Base-by-base conservation (phyloP, 2,888 invertebrate genomes). In the Incurvaria masculella region DNA sequence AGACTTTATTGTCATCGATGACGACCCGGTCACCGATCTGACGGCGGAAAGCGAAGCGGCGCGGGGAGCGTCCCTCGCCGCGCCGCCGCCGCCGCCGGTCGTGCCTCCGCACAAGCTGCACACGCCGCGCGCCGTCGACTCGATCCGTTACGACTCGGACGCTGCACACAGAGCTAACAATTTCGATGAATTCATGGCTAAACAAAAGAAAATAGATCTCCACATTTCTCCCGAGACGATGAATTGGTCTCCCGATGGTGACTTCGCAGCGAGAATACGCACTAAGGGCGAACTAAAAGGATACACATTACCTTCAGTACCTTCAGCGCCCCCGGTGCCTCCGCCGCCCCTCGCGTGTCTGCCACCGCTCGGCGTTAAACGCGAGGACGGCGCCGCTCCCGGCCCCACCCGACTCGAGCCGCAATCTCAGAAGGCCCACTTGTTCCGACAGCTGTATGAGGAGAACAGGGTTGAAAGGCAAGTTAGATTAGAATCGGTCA, bases 281-380 rank as follows among this genome's bases (percentile, higher is more conserved):
- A 94, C 93, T 3, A 93, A 93, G 72, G 93, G 90, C 2, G 93
- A 93, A 69, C 71, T 92, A 39, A 94, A 93, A 68, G 81, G 79
- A 45, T 70, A 71, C 57, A 52, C 57, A 65, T 59, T 11, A n/a
- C 33, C 33, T 42, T 62, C 19, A 57, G 51, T 48, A 55, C 3
- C 14, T 3, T 4, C 8, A 55, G 42, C 40, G 6, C 16, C n/a
- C 23, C 8, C 69, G 27, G 69, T 73, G 69, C 75, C 72, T 21
- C 71, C 73, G n/a, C 39, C 41, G 10, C 68, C 72, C 40, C 68
- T 71, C 58, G 72, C 74, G 49, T 61, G 51, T 51, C 53, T 59
- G 39, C 19, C 59, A 18, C 69, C 66, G 59, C 21, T 57, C 26
- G 68, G 68, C 23, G 50, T 51, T 16, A 68, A 64, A 52, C 56